Percentiles rank a stretch among this genome's conserved stretches.
phyloP scores from a whole-genome alignment of 2,113 vertebrate species.

The Montifringilla adamsi region DNA sequence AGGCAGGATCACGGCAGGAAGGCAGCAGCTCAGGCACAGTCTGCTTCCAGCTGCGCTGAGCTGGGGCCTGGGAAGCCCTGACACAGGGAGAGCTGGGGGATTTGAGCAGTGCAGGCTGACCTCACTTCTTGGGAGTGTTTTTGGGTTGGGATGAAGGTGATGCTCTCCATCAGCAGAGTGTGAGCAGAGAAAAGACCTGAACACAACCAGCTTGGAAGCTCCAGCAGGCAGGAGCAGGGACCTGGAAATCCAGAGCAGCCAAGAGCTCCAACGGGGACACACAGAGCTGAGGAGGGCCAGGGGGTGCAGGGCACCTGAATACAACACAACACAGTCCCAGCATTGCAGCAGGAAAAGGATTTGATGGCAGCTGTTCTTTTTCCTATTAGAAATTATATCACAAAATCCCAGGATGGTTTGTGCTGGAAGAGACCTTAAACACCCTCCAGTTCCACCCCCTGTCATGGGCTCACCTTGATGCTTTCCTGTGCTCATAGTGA shows the following conservation, averaged over 20 bases:
- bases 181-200: not conserved
- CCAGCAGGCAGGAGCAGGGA: not conserved
- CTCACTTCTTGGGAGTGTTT: not conserved
- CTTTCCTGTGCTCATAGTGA: not conserved
- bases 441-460: not conserved
- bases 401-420: not conserved
- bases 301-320: not conserved
- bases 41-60: not conserved
- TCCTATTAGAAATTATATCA: not conserved
- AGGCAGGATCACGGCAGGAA: not conserved
- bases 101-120: not conserved
- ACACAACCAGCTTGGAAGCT: not conserved
- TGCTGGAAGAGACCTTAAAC: not conserved
- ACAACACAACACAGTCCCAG: not conserved
- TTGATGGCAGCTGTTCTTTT: not conserved
- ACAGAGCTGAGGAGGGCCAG: not conserved
- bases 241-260: not conserved
- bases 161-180: not conserved
- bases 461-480: not conserved
- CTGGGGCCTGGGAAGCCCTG: not conserved
- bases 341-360: not conserved
- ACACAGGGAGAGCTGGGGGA: not conserved
- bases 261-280: not conserved
- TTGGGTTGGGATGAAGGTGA: not conserved
- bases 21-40: not conserved